A percentile compares a stretch with the other conserved stretches of the same genome.
phyloP scores from a whole-genome alignment of 2,888 invertebrate genomes.

The Abrostola tripartita region DNA sequence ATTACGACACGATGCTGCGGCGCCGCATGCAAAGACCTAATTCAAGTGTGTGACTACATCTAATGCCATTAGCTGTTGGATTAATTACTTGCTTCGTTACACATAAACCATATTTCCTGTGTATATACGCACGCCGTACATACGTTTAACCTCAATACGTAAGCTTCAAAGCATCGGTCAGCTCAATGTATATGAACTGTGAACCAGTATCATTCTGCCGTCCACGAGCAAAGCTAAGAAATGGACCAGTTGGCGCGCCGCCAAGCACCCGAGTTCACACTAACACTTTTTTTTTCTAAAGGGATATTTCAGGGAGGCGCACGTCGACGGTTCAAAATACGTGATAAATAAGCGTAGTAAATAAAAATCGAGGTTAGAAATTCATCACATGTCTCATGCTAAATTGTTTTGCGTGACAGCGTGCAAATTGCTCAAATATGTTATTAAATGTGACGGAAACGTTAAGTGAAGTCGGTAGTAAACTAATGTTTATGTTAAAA shows the following conservation, averaged over 20 bases:
- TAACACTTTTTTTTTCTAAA: slow-evolving; percentile 67
- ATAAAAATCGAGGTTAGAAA: slow-evolving; percentile 76
- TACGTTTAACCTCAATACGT: slow-evolving; percentile 80
- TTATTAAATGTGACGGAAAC: slow-evolving; percentile 69
- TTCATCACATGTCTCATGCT: slow-evolving; percentile 78
- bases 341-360: slow-evolving; percentile 67
- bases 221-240: slow-evolving; percentile 74
- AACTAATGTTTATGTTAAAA: slow-evolving; percentile 53
- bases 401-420: slow-evolving; percentile 80
- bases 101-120: slow-evolving; percentile 80
- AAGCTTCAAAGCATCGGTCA: slow-evolving; percentile 82
- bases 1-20: slow-evolving; percentile 54
- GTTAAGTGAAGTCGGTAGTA: slow-evolving; percentile 64
- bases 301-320: slow-evolving; percentile 68
- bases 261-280: slow-evolving; percentile 72
- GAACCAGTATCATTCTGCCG: slow-evolving; percentile 81
- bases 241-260: slow-evolving; percentile 80
- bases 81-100: slow-evolving; percentile 81
- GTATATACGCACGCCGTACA: slow-evolving; percentile 63
- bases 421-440: slow-evolving; percentile 75
- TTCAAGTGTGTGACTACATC: slow-evolving; percentile 62
- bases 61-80: slow-evolving; percentile 74
- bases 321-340: slow-evolving; percentile 65
- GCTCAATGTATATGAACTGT: slow-evolving; percentile 81
- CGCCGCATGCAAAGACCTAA: slow-evolving; percentile 57